Evolutionary conservation across 2,888 invertebrate species (phyloP).

Genomic region (Amaurobius ferox): DNA sequence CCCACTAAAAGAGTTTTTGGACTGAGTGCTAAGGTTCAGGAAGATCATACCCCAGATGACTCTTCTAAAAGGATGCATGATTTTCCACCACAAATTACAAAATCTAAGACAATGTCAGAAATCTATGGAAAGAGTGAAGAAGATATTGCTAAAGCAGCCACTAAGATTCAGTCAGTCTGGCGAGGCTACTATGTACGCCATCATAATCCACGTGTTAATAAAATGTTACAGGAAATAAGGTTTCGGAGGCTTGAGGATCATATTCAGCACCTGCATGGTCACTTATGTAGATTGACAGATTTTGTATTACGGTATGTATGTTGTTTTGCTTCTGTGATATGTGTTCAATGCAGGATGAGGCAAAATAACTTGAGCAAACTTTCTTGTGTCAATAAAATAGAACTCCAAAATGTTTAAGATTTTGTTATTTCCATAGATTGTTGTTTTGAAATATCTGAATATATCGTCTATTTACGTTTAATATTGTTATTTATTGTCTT

Average conservation of each 20-base stretch:
- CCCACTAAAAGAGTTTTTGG: conserved; percentile 58
- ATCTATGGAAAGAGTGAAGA: conserved; percentile 62
- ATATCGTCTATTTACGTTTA: too few species aligned
- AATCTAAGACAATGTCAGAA: conserved; percentile 56
- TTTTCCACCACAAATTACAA: conserved; percentile 22
- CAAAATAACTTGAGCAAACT: too few species aligned
- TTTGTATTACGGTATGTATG: conserved; percentile 54
- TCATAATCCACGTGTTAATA: conserved; percentile 48
- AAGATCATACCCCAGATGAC: conserved; percentile 12
- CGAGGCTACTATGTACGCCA: conserved; percentile 81
- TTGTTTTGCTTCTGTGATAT: too few species aligned
- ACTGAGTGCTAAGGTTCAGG: conserved; percentile 30
- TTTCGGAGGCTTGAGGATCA: conserved; percentile 69
- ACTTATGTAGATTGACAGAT: conserved; percentile 61
- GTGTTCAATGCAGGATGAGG: too few species aligned
- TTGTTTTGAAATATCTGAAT: too few species aligned
- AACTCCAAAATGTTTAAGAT: too few species aligned
- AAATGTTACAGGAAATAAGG: conserved; percentile 64
- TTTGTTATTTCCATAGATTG: too few species aligned
- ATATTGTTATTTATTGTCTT: too few species aligned
- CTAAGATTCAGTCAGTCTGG: conserved; percentile 91
- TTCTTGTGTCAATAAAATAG: too few species aligned
- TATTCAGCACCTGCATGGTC: conserved; percentile 68
- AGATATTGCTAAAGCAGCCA: conserved; percentile 81
- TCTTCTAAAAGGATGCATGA: conserved; percentile 24